Percentiles rank a stretch among this genome's conserved stretches.
Evolutionary conservation across 2,888 invertebrate genomes (phyloP).

Genomic region (Drosophila stalkeri): DNA sequence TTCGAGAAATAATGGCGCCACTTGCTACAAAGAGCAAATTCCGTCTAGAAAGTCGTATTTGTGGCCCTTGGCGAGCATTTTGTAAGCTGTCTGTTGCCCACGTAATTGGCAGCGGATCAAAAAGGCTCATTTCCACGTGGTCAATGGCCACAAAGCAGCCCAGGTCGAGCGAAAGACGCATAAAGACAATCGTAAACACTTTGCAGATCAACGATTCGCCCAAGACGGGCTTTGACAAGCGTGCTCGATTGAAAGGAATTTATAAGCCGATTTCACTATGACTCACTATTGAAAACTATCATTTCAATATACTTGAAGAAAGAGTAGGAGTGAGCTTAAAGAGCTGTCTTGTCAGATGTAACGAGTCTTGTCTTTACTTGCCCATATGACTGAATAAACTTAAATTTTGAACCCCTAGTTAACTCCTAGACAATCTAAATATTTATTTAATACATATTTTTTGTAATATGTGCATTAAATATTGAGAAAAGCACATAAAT

Average conservation of each 20-base stretch:
- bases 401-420: too few species aligned
- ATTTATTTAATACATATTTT: too few species aligned
- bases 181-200: slow-evolving; percentile 9
- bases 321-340: not conserved
- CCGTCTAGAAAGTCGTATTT: slow-evolving; percentile 20
- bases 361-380: too few species aligned
- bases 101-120: slow-evolving; percentile 58
- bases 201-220: slow-evolving; percentile 14
- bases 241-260: not conserved
- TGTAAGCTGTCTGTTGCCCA: slow-evolving; percentile 46
- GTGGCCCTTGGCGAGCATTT: slow-evolving; percentile 37
- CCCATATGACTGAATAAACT: too few species aligned
- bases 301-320: not conserved
- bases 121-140: slow-evolving; percentile 36
- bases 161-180: not conserved
- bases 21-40: slow-evolving; percentile 30
- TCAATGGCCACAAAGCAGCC: slow-evolving; percentile 1
- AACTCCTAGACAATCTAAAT: too few species aligned
- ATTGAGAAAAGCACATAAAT: too few species aligned
- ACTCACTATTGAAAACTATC: not conserved
- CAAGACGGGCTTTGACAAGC: not conserved
- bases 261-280: not conserved
- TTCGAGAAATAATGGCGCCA: slow-evolving; percentile 24
- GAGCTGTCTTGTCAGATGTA: too few species aligned
- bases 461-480: too few species aligned